A percentile compares a stretch with the other conserved stretches of the same genome.
These are phyloP conservation scores for Boloria euphrosyne DNA, from an alignment of 2,888 invertebrate genomes.

Conservation along the genomic window DNA sequence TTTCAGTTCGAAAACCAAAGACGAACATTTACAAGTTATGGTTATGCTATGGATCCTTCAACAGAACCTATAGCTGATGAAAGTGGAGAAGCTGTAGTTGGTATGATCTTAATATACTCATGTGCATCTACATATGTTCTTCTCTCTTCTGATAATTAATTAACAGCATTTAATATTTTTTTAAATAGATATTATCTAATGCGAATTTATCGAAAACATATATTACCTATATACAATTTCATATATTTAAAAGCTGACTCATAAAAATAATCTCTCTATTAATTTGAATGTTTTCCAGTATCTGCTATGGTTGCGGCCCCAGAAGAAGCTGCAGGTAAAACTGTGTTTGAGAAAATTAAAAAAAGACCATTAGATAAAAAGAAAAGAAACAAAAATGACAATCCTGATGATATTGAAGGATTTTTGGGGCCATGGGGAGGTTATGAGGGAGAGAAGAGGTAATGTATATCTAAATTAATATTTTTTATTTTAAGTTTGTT, in stretches of 20 bases:
- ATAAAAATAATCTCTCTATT: neutral
- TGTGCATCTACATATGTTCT: neutral
- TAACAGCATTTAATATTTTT: too few relatives aligned
- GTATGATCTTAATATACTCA: slow-evolving; percentile 52
- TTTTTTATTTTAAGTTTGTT: too few relatives aligned
- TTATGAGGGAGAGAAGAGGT: slow-evolving; percentile 92
- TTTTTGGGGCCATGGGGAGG: slow-evolving; percentile 99
- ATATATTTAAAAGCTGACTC: neutral
- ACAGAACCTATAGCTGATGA: slow-evolving; percentile 76
- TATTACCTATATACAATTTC: too few relatives aligned
- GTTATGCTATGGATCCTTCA: slow-evolving; percentile 97
- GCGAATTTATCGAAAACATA: too few relatives aligned
- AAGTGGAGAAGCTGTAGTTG: slow-evolving; percentile 75
- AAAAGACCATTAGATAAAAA: slow-evolving; percentile 88
- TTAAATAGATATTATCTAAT: too few relatives aligned
- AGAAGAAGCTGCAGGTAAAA: slow-evolving; percentile 89
- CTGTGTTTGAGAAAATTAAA: slow-evolving; percentile 94
- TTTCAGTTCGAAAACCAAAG: slow-evolving; percentile 99
- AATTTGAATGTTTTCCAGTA: slow-evolving; percentile 49
- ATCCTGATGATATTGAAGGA: slow-evolving; percentile 95
- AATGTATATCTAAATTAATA: slow-evolving; percentile 42
- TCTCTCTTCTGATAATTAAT: too few relatives aligned
- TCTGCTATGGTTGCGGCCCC: slow-evolving; percentile 85
- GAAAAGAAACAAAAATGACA: slow-evolving; percentile 93
- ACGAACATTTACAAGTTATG: slow-evolving; percentile 96